A percentile compares a stretch with the other conserved stretches of the same genome.
These are phyloP conservation scores for Scomberomorus guttatus DNA, from an alignment of 2,797 vertebrate genomes.

Conservation along the genomic window DNA sequence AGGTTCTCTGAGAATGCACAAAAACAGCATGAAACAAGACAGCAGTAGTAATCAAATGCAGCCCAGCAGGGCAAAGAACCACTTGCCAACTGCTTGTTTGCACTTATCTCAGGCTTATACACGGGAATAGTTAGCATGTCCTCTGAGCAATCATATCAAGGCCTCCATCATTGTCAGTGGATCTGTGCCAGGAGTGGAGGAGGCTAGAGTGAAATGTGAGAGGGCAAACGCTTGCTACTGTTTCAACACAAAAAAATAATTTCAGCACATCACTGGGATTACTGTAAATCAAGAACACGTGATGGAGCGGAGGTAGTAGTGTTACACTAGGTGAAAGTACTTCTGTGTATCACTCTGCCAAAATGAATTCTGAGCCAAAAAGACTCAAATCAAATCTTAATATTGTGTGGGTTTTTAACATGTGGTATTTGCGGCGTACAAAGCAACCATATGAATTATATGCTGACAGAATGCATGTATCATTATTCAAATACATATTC, in stretches of 20 bases:
- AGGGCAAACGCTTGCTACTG: conserved; percentile 26
- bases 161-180: conserved; percentile 23
- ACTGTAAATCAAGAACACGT: conserved; percentile 23
- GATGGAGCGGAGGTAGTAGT: background rate
- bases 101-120: conserved; percentile 46
- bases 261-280: background rate
- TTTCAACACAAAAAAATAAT: conserved; percentile 16
- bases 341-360: background rate
- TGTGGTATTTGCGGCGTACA: background rate
- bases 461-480: background rate
- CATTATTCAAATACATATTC: conserved; percentile 14
- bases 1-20: conserved; percentile 54
- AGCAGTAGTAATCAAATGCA: conserved; percentile 52
- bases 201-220: conserved; percentile 23
- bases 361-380: conserved; percentile 3
- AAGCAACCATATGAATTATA: background rate
- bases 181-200: conserved; percentile 29
- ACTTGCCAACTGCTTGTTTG: conserved; percentile 50
- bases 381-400: conserved; percentile 10
- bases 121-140: conserved; percentile 35
- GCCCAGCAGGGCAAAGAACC: conserved; percentile 40
- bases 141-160: conserved; percentile 43
- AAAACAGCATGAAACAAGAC: conserved; percentile 62
- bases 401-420: conserved; percentile 5
- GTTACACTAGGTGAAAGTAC: background rate